Evolutionary conservation across 2,797 vertebrate species (phyloP).

Genomic region (Ibycter americanus): DNA sequence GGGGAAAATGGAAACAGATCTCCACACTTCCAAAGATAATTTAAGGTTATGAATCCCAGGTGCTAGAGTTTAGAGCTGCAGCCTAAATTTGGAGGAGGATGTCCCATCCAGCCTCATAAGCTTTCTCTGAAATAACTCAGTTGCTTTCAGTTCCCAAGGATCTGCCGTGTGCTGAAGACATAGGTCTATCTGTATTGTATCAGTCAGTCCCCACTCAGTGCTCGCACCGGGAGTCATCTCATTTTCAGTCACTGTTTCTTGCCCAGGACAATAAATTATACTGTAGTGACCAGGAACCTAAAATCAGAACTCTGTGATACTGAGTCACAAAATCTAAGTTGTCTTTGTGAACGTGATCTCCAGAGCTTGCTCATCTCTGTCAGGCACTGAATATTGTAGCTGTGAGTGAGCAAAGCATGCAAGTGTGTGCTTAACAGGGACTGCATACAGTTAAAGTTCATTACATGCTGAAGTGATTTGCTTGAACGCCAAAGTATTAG

Average conservation of each 20-base stretch:
- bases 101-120: neutral
- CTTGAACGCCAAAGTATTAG: neutral
- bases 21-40: neutral
- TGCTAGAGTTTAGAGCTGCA: neutral
- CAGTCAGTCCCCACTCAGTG: fast-evolving
- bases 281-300: neutral
- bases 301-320: neutral
- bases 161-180: neutral
- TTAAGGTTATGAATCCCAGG: neutral
- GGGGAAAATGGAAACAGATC: neutral
- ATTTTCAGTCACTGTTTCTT: neutral
- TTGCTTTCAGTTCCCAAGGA: neutral
- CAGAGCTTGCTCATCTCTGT: neutral
- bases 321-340: neutral
- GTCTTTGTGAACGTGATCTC: neutral
- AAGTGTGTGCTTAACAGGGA: neutral
- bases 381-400: neutral
- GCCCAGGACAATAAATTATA: neutral
- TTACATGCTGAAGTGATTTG: neutral
- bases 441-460: neutral
- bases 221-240: neutral
- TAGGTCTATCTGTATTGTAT: neutral
- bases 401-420: neutral
- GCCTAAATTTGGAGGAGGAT: neutral
- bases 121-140: neutral